phyloP scores from a whole-genome alignment of 2,797 vertebrate species.

The Phataginus tricuspis region DNA sequence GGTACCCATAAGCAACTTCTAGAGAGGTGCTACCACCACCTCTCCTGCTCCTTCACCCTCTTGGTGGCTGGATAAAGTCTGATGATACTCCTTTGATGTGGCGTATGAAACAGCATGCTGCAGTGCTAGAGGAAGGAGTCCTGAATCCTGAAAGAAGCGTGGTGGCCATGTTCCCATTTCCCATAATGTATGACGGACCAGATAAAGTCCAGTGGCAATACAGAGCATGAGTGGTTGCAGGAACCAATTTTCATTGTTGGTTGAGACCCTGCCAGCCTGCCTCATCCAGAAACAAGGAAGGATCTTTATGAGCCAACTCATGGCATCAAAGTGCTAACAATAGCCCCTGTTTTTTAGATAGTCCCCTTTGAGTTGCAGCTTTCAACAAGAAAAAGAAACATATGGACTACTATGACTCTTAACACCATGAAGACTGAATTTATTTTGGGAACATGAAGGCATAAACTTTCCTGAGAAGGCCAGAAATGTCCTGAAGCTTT shows the following conservation, averaged over 20 bases:
- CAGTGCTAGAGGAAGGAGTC: neutral
- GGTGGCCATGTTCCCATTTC: neutral
- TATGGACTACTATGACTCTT: slow-evolving; percentile 95
- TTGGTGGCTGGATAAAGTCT: neutral
- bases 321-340: slow-evolving; percentile 96
- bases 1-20: neutral
- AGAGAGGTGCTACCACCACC: neutral
- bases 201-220: slow-evolving; percentile 95
- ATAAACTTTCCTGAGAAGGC: slow-evolving; percentile 94
- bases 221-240: slow-evolving; percentile 95
- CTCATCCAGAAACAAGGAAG: slow-evolving; percentile 94
- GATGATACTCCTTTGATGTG: neutral
- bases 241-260: slow-evolving; percentile 97
- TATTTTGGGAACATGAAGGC: slow-evolving; percentile 98
- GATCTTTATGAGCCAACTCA: slow-evolving; percentile 96
- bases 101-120: neutral
- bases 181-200: neutral
- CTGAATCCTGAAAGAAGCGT: neutral
- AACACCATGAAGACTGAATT: slow-evolving; percentile 97
- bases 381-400: slow-evolving; percentile 95
- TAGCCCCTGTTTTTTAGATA: slow-evolving; percentile 98
- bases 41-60: neutral
- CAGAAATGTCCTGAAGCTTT: slow-evolving; percentile 96
- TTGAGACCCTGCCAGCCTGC: slow-evolving; percentile 95
- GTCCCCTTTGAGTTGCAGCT: slow-evolving; percentile 97